Evolutionary conservation across 1,140 invertebrate species (phyloP).

Genomic region (Probaryconus sp.): DNA sequence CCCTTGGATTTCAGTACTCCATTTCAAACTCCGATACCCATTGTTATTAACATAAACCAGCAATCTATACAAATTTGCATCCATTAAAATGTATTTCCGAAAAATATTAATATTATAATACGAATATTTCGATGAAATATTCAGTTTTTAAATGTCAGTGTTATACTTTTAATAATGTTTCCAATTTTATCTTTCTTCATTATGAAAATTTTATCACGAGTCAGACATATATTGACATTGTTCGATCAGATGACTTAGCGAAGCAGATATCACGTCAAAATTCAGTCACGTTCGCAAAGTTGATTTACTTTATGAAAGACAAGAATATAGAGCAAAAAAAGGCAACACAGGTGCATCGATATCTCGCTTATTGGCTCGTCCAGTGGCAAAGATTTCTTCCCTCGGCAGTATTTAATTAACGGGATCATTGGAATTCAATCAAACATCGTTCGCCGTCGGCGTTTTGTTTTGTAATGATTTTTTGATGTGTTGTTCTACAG

Average conservation of each 20-base stretch:
- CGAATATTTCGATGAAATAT: too few relatives aligned
- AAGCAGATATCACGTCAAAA: constrained; percentile 30
- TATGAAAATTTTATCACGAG: too few relatives aligned
- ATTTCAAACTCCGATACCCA: too few relatives aligned
- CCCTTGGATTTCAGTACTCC: not conserved
- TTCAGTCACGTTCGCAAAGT: constrained; percentile 45
- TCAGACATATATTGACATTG: constrained; percentile 46
- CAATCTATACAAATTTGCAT: too few relatives aligned
- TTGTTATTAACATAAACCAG: too few relatives aligned
- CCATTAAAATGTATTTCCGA: too few relatives aligned
- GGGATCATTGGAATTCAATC: constrained; percentile 29
- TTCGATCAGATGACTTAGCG: constrained; percentile 50
- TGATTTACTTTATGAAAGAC: constrained; percentile 57
- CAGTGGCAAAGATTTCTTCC: constrained; percentile 26
- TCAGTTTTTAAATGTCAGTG: too few relatives aligned
- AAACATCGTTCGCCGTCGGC: not conserved
- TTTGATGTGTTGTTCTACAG: too few relatives aligned
- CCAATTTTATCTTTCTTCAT: constrained; percentile 4
- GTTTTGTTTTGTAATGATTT: too few relatives aligned
- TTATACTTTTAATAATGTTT: constrained; percentile 10
- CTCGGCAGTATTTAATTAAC: constrained; percentile 39
- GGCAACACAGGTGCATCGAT: constrained; percentile 23
- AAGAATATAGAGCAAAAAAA: constrained; percentile 11
- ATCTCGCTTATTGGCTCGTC: constrained; percentile 36
- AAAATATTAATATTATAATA: too few relatives aligned